Conservation (phyloP, 2,888 invertebrate genomes). For the Tetheella fluctuosa region DNA sequence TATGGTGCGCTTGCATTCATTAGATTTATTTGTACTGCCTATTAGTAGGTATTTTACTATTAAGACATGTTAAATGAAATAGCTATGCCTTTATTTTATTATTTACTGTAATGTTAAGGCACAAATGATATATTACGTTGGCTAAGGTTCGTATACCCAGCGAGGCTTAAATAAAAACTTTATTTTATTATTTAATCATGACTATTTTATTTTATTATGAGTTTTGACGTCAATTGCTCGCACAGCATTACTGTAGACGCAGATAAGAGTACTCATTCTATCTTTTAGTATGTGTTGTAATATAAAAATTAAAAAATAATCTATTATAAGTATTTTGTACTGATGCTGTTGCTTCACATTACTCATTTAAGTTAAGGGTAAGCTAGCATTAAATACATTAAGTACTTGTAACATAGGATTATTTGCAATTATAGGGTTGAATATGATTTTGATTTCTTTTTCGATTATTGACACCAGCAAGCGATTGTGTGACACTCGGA, state of each 20-base stretch:
- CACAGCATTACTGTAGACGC: background rate
- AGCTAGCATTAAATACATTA: no score
- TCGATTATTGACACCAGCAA: no score
- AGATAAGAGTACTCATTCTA: background rate
- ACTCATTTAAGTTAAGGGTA: background rate
- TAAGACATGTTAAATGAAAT: background rate
- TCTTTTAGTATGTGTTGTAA: background rate
- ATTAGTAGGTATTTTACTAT: background rate
- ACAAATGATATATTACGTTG: no score
- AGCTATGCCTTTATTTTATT: background rate
- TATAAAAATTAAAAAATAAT: background rate
- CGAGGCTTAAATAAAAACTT: no score
- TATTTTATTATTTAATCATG: no score
- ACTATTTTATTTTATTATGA: background rate
- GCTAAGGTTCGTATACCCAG: no score
- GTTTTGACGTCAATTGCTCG: constrained; percentile 3
- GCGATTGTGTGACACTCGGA: no score
- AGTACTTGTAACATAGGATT: no score
- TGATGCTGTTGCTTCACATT: background rate
- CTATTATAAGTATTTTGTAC: background rate
- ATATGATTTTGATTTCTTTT: no score
- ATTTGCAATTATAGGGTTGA: no score
- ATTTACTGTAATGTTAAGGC: background rate
- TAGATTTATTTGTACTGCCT: background rate
- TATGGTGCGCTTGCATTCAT: background rate